phyloP scores from a whole-genome alignment of 2,888 invertebrate genomes.

The Sepiola atlantica region DNA sequence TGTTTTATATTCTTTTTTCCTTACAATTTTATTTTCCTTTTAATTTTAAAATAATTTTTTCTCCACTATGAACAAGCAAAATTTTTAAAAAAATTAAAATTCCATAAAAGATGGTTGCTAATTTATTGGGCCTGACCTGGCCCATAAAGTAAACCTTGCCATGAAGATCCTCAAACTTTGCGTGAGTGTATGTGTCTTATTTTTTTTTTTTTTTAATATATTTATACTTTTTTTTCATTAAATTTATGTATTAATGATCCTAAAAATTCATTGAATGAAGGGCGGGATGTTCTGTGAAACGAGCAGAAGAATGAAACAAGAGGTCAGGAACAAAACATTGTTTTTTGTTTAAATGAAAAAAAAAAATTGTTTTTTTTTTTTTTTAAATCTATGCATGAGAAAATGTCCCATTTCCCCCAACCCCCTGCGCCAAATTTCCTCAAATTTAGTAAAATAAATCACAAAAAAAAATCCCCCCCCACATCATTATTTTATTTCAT shows the following conservation, averaged over 20 bases:
- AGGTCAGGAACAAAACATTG: constrained; percentile 3
- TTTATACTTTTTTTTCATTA: neutral
- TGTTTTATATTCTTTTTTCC: neutral
- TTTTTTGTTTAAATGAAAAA: neutral
- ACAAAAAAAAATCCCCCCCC: neutral
- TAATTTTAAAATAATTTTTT: neutral
- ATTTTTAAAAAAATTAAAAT: neutral
- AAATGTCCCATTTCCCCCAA: neutral
- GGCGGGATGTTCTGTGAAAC: neutral
- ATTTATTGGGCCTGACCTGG: neutral
- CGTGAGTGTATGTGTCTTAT: neutral
- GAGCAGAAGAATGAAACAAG: neutral
- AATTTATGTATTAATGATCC: neutral
- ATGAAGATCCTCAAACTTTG: neutral
- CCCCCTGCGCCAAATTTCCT: neutral
- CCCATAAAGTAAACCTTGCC: neutral
- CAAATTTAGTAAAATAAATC: neutral
- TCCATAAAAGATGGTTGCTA: neutral
- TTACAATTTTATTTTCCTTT: neutral
- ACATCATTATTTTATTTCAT: neutral
- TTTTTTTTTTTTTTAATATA: neutral
- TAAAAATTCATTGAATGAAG: constrained; percentile 23
- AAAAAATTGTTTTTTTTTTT: neutral
- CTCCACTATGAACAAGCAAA: neutral
- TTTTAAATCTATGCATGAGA: neutral